phyloP scores from a whole-genome alignment of 1,140 invertebrate species.

The Bemisia tabaci region DNA sequence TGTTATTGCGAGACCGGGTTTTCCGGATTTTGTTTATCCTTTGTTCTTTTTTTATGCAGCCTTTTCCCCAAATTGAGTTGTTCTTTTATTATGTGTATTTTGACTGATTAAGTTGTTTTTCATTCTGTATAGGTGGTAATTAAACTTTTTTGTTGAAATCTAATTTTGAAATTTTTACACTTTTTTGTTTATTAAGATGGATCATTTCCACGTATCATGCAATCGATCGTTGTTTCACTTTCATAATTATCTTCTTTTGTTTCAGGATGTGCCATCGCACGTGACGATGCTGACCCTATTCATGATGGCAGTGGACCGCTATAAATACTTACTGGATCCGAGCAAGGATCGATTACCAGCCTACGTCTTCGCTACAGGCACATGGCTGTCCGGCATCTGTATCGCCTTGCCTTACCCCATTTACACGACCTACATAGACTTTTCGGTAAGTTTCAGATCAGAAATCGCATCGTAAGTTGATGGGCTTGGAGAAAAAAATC shows the following conservation, averaged over 20 bases:
- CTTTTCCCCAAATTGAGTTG: too few relatives aligned
- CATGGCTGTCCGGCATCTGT: conserved; percentile 53
- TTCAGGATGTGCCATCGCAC: conserved; percentile 50
- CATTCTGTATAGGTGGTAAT: too few relatives aligned
- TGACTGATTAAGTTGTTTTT: too few relatives aligned
- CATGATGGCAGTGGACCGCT: conserved; percentile 51
- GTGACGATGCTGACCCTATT: conserved; percentile 54
- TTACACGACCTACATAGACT: conserved; percentile 31
- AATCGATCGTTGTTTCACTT: too few relatives aligned
- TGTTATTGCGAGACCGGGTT: too few relatives aligned
- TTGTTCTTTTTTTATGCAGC: too few relatives aligned
- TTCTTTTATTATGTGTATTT: too few relatives aligned
- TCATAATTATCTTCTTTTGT: conserved; percentile 17
- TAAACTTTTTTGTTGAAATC: too few relatives aligned
- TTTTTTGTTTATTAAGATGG: too few relatives aligned
- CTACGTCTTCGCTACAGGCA: conserved; percentile 47
- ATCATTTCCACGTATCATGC: too few relatives aligned
- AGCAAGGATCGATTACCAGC: conserved; percentile 44
- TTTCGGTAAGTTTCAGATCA: conserved; percentile 12
- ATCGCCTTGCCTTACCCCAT: conserved; percentile 57
- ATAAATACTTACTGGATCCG: conserved; percentile 45
- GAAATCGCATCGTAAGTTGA: neutral
- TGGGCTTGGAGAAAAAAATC: neutral
- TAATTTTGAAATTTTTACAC: too few relatives aligned
- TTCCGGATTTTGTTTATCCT: too few relatives aligned